phyloP scores from a whole-genome alignment of 1,140 invertebrate genomes.

The Octopus bimaculoides region DNA sequence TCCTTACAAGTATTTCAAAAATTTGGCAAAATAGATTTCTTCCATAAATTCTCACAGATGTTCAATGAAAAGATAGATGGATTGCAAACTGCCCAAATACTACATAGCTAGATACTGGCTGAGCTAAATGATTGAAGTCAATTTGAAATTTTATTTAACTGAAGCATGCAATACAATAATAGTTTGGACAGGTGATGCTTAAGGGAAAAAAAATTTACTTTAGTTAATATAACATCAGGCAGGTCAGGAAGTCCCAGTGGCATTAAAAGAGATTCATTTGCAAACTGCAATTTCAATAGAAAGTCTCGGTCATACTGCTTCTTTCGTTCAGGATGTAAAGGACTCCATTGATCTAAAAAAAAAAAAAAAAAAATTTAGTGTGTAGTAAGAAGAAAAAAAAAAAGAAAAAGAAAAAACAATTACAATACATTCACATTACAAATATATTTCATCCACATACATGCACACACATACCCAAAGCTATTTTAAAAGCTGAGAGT shows the following conservation, averaged over 20 bases:
- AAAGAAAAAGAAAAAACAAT: not conserved
- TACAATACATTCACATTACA: not conserved
- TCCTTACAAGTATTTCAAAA: no score
- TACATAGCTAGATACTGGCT: no score
- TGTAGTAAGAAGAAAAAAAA: not conserved
- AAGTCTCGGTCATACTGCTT: slow-evolving; percentile 75
- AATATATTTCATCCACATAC: not conserved
- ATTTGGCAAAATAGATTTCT: no score
- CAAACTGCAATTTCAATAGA: slow-evolving; percentile 71
- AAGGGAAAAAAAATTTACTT: slow-evolving; percentile 24
- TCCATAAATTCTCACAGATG: no score
- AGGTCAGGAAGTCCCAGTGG: slow-evolving; percentile 69
- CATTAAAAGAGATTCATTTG: slow-evolving; percentile 71
- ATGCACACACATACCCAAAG: not conserved
- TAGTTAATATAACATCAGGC: slow-evolving; percentile 63
- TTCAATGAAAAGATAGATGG: no score
- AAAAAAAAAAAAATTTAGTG: not conserved
- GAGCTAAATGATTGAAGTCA: no score
- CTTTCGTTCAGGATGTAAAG: slow-evolving; percentile 74
- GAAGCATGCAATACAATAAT: no score
- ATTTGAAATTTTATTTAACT: no score
- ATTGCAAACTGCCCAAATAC: no score
- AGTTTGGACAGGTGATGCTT: no score
- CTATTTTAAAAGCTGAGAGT: not conserved
- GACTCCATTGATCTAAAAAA: slow-evolving; percentile 78